Conservation (phyloP, 2,797 vertebrate species). For the Gymnodraco acuticeps region DNA sequence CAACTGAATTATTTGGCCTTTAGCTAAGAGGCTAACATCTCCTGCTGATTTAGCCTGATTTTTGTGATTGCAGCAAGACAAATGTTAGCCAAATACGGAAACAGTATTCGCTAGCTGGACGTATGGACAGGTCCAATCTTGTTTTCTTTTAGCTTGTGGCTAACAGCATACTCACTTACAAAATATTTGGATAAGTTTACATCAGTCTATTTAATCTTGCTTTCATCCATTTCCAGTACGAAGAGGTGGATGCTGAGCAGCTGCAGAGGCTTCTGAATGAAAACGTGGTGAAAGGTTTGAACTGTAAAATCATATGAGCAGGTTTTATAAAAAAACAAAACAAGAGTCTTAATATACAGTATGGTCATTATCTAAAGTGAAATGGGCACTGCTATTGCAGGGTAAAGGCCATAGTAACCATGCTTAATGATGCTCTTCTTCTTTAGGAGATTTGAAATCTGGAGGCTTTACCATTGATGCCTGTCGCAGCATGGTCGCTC, state of each 20-base stretch:
- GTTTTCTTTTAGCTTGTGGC: not conserved
- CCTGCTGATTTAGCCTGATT: too few species aligned
- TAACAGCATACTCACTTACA: not conserved
- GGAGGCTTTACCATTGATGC: slow-evolving; percentile 85
- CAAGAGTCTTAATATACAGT: not conserved
- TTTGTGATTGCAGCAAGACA: too few species aligned
- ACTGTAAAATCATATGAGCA: not conserved
- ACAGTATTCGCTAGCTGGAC: too few species aligned
- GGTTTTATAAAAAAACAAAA: too few species aligned
- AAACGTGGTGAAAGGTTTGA: slow-evolving; percentile 64
- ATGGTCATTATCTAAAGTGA: too few species aligned
- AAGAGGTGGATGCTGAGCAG: slow-evolving; percentile 74
- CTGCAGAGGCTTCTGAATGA: slow-evolving; percentile 74
- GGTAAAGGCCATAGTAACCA: not conserved
- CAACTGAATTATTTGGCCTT: too few species aligned
- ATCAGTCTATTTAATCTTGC: too few species aligned
- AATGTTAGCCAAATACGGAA: not conserved
- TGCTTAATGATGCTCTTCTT: not conserved
- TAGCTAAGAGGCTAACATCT: too few species aligned
- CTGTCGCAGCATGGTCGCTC: slow-evolving; percentile 86
- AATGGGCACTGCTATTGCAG: not conserved
- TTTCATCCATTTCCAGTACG: too few species aligned
- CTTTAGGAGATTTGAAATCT: slow-evolving; percentile 33
- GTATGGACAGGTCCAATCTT: too few species aligned
- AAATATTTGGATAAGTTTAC: not conserved